Base-by-base conservation (phyloP, 1,140 invertebrate genomes). In the Hyphantria cunea region DNA sequence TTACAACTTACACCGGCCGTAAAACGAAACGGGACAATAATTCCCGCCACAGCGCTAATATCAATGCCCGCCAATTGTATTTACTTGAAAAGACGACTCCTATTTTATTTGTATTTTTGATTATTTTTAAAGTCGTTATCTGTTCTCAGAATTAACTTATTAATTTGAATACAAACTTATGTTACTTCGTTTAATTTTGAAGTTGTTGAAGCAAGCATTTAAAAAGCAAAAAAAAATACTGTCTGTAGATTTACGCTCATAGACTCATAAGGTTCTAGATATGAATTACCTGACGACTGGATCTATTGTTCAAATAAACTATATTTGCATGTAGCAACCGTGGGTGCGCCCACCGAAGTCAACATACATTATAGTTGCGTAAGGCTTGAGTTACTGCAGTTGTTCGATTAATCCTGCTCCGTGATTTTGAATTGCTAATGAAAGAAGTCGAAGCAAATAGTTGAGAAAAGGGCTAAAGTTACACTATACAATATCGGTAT, bases 11-110 rank as follows among this genome's bases (percentile, higher is more conserved):
- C 54, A 48, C 25, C 5, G 41, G 53, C 55, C 68, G 66, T 78
- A 75, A 75, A 75, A 75, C 54, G 58, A 54, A 73, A 70, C 66
- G 68, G 64, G 54, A 66, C 59, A 72, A 63, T 70, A 64, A 56
- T 70, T 69, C 66, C 68, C 54, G 62, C 63, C 50, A 39, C 39
- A 42, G 56, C 58, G 60, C 56, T 64, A 60, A 50, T 55, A 56
- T 55, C 47, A 54, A 45, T 58, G 64, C 39, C 55, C 48, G 45
- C 41, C 50, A 51, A 62, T 65, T 54, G 48, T 14, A 58, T n/a
- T 12, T 17, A 41, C 39, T 3, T 25, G 17, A 3, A 25, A n/a
- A 5, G 17, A 1, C 17, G 17, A 25, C 17, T 25, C 17, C 17
- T 5, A 25, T 25, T 25, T 25, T 25, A 25, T 25, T 25, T 25